phyloP scores from a whole-genome alignment of 2,888 invertebrate genomes.

The Erynnis tages region DNA sequence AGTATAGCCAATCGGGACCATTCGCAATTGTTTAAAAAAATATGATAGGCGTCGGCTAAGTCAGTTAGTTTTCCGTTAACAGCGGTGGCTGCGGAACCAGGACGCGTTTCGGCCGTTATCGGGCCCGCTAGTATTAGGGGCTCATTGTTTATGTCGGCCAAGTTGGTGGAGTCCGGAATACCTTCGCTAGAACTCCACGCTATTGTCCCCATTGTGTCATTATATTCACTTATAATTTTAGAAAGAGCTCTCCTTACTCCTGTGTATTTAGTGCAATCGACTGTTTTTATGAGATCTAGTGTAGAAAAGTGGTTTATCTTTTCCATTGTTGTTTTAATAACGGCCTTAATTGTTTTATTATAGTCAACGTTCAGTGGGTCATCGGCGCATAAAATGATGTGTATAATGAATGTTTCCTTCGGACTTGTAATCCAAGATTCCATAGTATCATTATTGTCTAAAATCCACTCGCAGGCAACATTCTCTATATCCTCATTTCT shows the following conservation, averaged over 20 bases:
- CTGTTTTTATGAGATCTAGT: neutral
- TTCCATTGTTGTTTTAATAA: neutral
- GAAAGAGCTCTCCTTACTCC: neutral
- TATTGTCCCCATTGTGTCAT: conserved; percentile 15
- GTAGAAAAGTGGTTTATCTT: neutral
- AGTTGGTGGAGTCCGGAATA: neutral
- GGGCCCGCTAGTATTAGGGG: conserved; percentile 35
- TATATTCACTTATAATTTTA: neutral
- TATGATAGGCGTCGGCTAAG: conserved; percentile 32
- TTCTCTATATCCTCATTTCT: conserved; percentile 18
- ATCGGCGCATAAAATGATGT: conserved; percentile 33
- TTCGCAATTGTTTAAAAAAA: conserved; percentile 43
- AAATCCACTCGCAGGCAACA: conserved; percentile 36
- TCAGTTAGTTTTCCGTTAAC: conserved; percentile 33
- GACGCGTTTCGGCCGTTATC: conserved; percentile 31
- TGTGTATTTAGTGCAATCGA: neutral
- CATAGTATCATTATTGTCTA: neutral
- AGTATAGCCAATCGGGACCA: conserved; percentile 89
- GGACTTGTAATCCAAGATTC: conserved; percentile 12
- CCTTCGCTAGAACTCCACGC: conserved; percentile 29
- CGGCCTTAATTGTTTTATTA: neutral
- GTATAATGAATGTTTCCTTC: neutral
- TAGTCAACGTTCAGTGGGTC: conserved; percentile 28
- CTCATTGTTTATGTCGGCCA: neutral
- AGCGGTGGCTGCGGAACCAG: conserved; percentile 28